Percentiles rank a stretch among this genome's conserved stretches.
Conservation (phyloP, 2,113 vertebrate genomes). For the Ranitomeya imitator region DNA sequence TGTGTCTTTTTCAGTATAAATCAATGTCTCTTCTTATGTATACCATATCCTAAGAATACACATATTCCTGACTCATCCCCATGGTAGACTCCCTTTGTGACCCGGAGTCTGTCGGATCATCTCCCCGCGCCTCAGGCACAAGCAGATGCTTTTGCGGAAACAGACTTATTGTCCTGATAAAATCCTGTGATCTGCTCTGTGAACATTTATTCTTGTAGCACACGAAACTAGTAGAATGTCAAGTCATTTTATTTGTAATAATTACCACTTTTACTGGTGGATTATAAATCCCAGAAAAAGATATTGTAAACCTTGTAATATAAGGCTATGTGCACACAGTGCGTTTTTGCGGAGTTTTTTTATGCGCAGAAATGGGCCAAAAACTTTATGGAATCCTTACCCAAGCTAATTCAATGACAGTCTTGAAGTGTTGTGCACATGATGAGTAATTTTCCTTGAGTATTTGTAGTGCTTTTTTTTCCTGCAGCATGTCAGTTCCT, state of each 20-base stretch:
- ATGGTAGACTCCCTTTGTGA: neutral
- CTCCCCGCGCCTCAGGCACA: slow-evolving; percentile 12
- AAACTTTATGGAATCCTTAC: too few species aligned
- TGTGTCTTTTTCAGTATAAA: neutral
- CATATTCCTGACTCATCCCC: neutral
- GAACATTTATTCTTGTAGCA: neutral
- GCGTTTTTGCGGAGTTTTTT: too few species aligned
- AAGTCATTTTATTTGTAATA: neutral
- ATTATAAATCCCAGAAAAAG: neutral
- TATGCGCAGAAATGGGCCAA: too few species aligned
- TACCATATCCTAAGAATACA: neutral
- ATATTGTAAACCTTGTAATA: neutral
- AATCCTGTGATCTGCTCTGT: neutral
- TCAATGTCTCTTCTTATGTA: neutral
- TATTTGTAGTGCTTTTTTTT: too few species aligned
- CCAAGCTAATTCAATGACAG: too few species aligned
- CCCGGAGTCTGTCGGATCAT: neutral
- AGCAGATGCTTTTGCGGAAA: neutral
- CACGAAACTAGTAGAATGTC: neutral
- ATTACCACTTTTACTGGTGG: neutral
- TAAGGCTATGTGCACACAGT: too few species aligned
- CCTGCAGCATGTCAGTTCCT: too few species aligned
- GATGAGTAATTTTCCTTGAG: too few species aligned
- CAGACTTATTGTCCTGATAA: slow-evolving; percentile 20
- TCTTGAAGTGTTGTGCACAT: too few species aligned